phyloP scores from a whole-genome alignment of 2,888 invertebrate species.

The Hypomecis punctinalis region DNA sequence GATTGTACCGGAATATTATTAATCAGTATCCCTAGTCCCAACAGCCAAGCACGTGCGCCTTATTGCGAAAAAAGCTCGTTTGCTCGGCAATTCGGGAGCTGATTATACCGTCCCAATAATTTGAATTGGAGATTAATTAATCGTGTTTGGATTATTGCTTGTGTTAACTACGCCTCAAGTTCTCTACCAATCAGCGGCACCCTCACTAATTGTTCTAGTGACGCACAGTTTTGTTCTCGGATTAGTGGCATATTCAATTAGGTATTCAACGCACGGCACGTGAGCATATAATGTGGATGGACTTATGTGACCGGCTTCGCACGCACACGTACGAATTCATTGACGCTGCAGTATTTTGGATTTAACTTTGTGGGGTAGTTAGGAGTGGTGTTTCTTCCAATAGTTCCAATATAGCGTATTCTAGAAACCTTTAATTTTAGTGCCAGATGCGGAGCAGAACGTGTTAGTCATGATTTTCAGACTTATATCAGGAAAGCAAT shows the following conservation, averaged over 20 bases:
- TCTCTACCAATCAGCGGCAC: constrained; percentile 19
- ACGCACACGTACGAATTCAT: constrained; percentile 44
- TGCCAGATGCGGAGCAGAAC: too few relatives aligned
- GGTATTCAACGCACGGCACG: constrained; percentile 48
- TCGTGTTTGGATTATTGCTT: background rate
- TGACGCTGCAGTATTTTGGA: constrained; percentile 25
- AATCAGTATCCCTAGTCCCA: too few relatives aligned
- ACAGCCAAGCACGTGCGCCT: too few relatives aligned
- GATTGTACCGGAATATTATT: too few relatives aligned
- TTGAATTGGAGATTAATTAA: background rate
- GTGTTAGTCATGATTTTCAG: too few relatives aligned
- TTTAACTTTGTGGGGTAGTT: background rate
- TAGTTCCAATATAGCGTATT: too few relatives aligned
- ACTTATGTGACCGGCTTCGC: constrained; percentile 45
- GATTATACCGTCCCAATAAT: too few relatives aligned
- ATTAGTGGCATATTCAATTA: constrained; percentile 64
- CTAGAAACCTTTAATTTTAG: too few relatives aligned
- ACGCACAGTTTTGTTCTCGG: constrained; percentile 47
- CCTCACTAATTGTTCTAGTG: constrained; percentile 38
- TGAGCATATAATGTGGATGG: constrained; percentile 51
- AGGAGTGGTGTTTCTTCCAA: constrained; percentile 21
- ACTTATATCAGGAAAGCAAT: too few relatives aligned
- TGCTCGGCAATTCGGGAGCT: too few relatives aligned
- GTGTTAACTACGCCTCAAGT: constrained; percentile 3
- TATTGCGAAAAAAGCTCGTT: too few relatives aligned